These are phyloP conservation scores for Mythimna ferrago DNA, from an alignment of 2,888 invertebrate species.

Conservation along the genomic window DNA sequence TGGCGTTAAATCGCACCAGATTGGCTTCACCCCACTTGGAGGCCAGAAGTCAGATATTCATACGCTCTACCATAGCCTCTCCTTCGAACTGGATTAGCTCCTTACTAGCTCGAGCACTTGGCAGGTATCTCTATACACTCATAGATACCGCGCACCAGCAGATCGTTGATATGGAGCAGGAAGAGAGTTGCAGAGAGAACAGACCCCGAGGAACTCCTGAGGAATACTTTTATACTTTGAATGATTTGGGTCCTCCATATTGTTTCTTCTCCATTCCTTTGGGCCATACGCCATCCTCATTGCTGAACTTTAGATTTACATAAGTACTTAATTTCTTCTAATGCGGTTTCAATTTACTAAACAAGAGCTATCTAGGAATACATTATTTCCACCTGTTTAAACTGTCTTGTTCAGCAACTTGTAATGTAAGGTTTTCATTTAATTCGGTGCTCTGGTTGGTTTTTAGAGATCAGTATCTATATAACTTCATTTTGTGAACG, in stretches of 20 bases:
- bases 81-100: no score
- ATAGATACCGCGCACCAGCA: no score
- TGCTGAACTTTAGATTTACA: conserved; percentile 4
- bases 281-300: background rate
- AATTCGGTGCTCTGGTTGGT: background rate
- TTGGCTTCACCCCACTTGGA: no score
- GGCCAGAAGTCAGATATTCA: no score
- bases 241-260: background rate
- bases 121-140: no score
- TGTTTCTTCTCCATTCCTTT: background rate
- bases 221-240: background rate
- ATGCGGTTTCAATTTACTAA: background rate
- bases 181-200: no score
- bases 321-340: background rate
- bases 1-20: no score
- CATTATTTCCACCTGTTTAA: background rate
- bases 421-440: background rate
- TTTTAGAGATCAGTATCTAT: background rate
- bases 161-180: no score
- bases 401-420: background rate
- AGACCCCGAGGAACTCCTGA: no score
- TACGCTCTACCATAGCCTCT: no score
- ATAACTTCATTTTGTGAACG: background rate
- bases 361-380: background rate
- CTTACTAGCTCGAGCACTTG: no score